Percentiles rank a stretch among this genome's conserved stretches.
Evolutionary conservation across 2,888 invertebrate genomes (phyloP).

Genomic region (Pollenia labialis): DNA sequence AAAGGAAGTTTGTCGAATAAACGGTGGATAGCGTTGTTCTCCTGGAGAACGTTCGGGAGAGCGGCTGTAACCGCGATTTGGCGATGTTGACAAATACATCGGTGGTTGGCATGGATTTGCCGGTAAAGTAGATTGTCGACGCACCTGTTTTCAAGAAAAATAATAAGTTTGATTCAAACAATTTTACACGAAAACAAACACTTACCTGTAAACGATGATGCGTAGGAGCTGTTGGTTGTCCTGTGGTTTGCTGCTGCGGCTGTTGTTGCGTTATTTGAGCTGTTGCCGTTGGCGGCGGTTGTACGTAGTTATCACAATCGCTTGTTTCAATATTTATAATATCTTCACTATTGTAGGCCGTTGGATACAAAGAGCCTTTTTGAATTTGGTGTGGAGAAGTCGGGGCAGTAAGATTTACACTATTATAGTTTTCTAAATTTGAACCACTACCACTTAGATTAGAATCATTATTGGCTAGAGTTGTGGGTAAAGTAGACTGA

Average conservation of each 20-base stretch:
- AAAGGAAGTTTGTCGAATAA: slow-evolving; percentile 83
- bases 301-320: slow-evolving; percentile 79
- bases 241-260: slow-evolving; percentile 58
- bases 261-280: slow-evolving; percentile 64
- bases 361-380: slow-evolving; percentile 81
- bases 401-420: slow-evolving; percentile 82
- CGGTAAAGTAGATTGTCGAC: slow-evolving; percentile 83
- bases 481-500: slow-evolving; percentile 83
- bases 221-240: slow-evolving; percentile 74
- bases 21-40: slow-evolving; percentile 82
- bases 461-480: slow-evolving; percentile 80
- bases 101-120: slow-evolving; percentile 81
- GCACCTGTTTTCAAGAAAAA: slow-evolving; percentile 75
- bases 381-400: slow-evolving; percentile 83
- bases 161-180: no score
- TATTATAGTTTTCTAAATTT: slow-evolving; percentile 80
- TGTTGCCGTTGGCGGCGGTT: slow-evolving; percentile 73
- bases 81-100: slow-evolving; percentile 83
- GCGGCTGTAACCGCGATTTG: slow-evolving; percentile 82
- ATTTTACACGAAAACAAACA: background rate
- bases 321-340: slow-evolving; percentile 79
- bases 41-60: slow-evolving; percentile 83
- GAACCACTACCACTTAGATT: slow-evolving; percentile 79
- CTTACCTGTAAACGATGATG: slow-evolving; percentile 79
- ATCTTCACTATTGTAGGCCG: slow-evolving; percentile 81